Evolutionary conservation across 2,797 vertebrate genomes (phyloP).

Genomic region (Jordanella pulchra): DNA sequence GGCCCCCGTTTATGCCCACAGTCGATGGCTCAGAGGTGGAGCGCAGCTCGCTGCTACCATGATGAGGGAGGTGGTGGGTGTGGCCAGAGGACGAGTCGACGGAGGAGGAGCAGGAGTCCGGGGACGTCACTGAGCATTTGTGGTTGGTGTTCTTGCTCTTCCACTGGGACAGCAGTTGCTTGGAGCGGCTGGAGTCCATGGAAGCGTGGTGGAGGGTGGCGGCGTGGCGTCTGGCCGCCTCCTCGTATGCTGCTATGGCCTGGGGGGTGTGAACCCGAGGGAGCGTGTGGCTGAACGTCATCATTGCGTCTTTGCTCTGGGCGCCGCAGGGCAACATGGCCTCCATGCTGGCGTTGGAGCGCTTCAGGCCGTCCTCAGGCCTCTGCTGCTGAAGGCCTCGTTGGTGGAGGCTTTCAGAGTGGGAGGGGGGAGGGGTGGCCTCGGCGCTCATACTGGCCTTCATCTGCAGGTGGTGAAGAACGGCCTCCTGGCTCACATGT

Average conservation of each 20-base stretch:
- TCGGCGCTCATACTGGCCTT: slow-evolving; percentile 85
- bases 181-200: slow-evolving; percentile 94
- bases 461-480: slow-evolving; percentile 84
- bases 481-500: slow-evolving; percentile 88
- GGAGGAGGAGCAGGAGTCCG: slow-evolving; percentile 78
- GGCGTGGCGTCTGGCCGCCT: slow-evolving; percentile 87
- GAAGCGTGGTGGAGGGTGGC: slow-evolving; percentile 92
- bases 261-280: slow-evolving; percentile 89
- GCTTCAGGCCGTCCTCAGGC: slow-evolving; percentile 83
- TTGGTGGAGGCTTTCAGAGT: slow-evolving; percentile 86
- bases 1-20: slow-evolving; percentile 87
- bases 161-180: slow-evolving; percentile 97
- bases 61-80: slow-evolving; percentile 79
- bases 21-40: slow-evolving; percentile 87
- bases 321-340: slow-evolving; percentile 87
- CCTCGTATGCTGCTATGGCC: slow-evolving; percentile 85
- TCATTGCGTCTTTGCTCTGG: slow-evolving; percentile 87
- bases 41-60: slow-evolving; percentile 88
- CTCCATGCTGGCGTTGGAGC: slow-evolving; percentile 86
- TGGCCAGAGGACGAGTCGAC: slow-evolving; percentile 63
- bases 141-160: slow-evolving; percentile 92
- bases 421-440: slow-evolving; percentile 79
- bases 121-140: slow-evolving; percentile 89
- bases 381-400: slow-evolving; percentile 78
- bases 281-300: slow-evolving; percentile 96